Base-by-base conservation (phyloP, 2,888 invertebrate species). In the Disparrhopalites patrizii region DNA sequence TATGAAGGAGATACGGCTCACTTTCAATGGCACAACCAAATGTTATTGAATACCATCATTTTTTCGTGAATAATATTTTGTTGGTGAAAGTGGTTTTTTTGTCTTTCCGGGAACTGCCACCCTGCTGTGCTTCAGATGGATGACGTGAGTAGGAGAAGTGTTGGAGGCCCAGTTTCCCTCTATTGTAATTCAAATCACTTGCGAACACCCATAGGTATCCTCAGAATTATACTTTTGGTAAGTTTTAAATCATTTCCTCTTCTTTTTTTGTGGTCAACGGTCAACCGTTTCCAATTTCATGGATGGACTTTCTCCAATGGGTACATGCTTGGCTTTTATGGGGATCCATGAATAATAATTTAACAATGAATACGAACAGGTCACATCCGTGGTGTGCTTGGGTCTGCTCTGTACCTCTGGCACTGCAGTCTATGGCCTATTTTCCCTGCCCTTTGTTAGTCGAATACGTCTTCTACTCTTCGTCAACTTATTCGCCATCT, bases 391-490 rank as follows among this genome's bases (percentile, higher is more conserved):
- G 78, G 86, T 86, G 77, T 87, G 87, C 79, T 81, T 89, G 78
- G 85, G 85, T 78, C 88, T 87, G 77, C 82, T 89, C 76, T 87
- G 87, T 80, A 87, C 87, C 76, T 87, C 88, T 71, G 88, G 88
- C 75, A 88, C 88, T 71, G 86, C 87, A 75, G 86, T 87, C 82
- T 86, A 87, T 76, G 87, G 87, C 78, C 83, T 89, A 73, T 87
- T 88, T 80, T 85, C 88, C 86, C 83, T 89, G 81, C 88, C 88
- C 78, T 83, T 87, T 78, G 85, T 86, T 75, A 87, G 87, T 78
- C 84, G 87, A 77, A 83, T 89, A 77, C 84, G 89, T 79, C 84
- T 89, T 78, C 87, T 89, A 86, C 84, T 89, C 82, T 89, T 89
- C 80, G 86, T 88, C 77, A 85, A 87, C 75, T 83, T 89, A 77